Evolutionary conservation across 2,888 invertebrate species (phyloP).

Genomic region (Cinara cedri): DNA sequence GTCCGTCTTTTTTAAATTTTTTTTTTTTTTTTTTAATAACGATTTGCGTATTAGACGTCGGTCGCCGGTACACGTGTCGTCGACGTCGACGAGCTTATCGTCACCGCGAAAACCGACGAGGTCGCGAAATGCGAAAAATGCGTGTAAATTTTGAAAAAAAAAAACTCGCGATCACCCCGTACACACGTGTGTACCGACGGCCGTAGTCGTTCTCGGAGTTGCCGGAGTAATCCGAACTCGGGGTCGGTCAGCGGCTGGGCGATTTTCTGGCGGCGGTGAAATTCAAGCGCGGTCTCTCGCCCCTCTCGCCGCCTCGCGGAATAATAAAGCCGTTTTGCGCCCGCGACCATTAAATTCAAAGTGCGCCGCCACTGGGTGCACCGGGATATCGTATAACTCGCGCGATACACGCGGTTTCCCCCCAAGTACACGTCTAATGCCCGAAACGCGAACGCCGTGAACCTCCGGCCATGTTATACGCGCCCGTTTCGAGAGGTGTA

Average conservation of each 20-base stretch:
- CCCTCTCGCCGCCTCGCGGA: not conserved
- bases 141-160: too few species aligned
- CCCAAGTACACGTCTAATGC: not conserved
- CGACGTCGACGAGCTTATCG: too few species aligned
- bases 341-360: conserved; percentile 41
- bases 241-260: conserved; percentile 14
- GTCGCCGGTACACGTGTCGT: too few species aligned
- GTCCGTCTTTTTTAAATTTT: too few species aligned
- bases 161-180: too few species aligned
- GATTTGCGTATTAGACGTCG: too few species aligned
- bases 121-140: too few species aligned
- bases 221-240: conserved; percentile 19
- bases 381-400: conserved; percentile 41
- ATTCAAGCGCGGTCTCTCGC: conserved; percentile 10
- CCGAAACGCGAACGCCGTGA: too few species aligned
- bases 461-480: not conserved
- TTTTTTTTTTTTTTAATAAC: too few species aligned
- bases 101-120: too few species aligned
- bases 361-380: conserved; percentile 15
- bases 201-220: not conserved
- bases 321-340: conserved; percentile 47
- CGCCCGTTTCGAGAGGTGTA: not conserved
- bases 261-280: conserved; percentile 11
- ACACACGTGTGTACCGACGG: not conserved
- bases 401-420: not conserved